Evolutionary conservation across 2,113 vertebrate genomes (phyloP).

Genomic region (Lipotes vexillifer): DNA sequence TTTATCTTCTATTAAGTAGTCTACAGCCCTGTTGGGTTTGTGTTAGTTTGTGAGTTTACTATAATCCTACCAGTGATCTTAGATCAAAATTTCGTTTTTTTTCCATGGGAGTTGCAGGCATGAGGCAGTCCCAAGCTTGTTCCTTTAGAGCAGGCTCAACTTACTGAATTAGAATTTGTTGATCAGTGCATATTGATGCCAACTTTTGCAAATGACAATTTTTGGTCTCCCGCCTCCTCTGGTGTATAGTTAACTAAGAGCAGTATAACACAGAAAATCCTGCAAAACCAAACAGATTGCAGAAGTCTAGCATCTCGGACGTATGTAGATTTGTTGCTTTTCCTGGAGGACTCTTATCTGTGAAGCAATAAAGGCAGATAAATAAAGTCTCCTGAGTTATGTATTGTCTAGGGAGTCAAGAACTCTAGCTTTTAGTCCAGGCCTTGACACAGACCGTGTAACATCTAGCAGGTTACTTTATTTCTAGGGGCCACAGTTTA

Average conservation of each 20-base stretch:
- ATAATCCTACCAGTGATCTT: slow-evolving; percentile 16
- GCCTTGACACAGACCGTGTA: slow-evolving; percentile 14
- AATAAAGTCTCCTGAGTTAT: slow-evolving; percentile 35
- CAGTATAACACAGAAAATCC: background rate
- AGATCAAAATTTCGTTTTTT: slow-evolving; percentile 43
- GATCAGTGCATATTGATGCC: slow-evolving; percentile 21
- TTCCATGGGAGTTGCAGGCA: background rate
- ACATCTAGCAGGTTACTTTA: slow-evolving; percentile 31
- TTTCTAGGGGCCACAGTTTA: background rate
- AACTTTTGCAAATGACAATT: slow-evolving; percentile 51
- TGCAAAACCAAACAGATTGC: slow-evolving; percentile 65
- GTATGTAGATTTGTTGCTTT: slow-evolving; percentile 50
- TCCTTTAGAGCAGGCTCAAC: slow-evolving; percentile 21
- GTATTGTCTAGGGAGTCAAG: slow-evolving; percentile 19
- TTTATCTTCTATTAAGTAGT: slow-evolving; percentile 8
- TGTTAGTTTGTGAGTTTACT: slow-evolving; percentile 29
- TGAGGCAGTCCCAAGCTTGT: slow-evolving; percentile 18
- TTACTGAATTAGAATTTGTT: slow-evolving; percentile 46
- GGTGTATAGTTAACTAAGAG: slow-evolving; percentile 35
- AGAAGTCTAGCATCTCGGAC: slow-evolving; percentile 38
- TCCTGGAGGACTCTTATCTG: slow-evolving; percentile 39
- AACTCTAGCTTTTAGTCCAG: slow-evolving; percentile 12
- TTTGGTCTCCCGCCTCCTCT: slow-evolving; percentile 27
- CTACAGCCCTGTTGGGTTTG: background rate
- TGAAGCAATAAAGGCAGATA: slow-evolving; percentile 41